Evolutionary conservation across 2,797 vertebrate species (phyloP).

Genomic region (Periophthalmus magnuspinnatus): DNA sequence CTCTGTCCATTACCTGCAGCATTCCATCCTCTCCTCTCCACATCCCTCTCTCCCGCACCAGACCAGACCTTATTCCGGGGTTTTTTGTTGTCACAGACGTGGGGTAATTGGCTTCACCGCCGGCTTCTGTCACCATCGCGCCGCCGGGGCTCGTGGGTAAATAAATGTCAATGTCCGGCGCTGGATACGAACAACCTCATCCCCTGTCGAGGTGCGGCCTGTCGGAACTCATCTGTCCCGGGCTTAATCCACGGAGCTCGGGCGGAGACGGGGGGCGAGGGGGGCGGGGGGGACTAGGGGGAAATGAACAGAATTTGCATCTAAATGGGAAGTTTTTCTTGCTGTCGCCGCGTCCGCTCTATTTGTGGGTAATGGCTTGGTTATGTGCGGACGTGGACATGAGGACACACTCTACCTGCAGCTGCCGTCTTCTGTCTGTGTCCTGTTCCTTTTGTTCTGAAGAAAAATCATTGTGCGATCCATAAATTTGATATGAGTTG

Average conservation of each 20-base stretch:
- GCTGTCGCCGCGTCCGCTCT: constrained; percentile 29
- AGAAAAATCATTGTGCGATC: neutral
- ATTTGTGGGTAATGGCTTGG: constrained; percentile 66
- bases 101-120: constrained; percentile 62
- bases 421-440: constrained; percentile 20
- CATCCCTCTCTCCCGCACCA: constrained; percentile 18
- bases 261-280: constrained; percentile 28
- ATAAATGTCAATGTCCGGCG: constrained; percentile 62
- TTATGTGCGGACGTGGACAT: constrained; percentile 39
- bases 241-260: constrained; percentile 44
- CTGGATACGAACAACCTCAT: constrained; percentile 63
- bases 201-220: constrained; percentile 51
- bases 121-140: constrained; percentile 46
- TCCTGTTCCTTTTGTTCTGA: constrained; percentile 24
- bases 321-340: constrained; percentile 73
- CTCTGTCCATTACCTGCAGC: constrained; percentile 40
- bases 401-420: constrained; percentile 27
- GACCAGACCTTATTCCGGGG: constrained; percentile 25
- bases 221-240: constrained; percentile 74
- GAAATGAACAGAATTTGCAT: constrained; percentile 74
- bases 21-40: constrained; percentile 21
- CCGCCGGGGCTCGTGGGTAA: constrained; percentile 54
- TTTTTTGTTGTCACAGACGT: constrained; percentile 49
- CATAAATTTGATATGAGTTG: too few relatives aligned
- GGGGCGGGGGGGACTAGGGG: constrained; percentile 18